Evolutionary conservation across 1,140 invertebrate genomes (phyloP), one percentile per base, ranked within the genome.

Genomic region (Rhyacophila brunnea): DNA sequence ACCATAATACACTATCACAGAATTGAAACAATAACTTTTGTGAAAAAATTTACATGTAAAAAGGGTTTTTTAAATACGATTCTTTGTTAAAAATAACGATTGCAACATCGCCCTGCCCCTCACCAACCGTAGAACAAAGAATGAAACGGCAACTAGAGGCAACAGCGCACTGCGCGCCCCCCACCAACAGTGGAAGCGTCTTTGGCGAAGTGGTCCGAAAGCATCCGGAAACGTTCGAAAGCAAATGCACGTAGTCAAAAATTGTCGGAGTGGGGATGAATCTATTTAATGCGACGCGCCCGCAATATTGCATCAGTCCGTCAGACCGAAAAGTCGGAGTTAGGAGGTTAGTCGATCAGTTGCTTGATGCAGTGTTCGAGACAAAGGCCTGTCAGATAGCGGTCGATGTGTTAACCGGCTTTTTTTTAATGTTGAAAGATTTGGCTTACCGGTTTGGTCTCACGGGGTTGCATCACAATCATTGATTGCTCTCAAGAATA

Each of bases 231-330:
- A 57, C 15, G 40, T 56, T 36, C 53, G 53, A 56, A 47, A 56
- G 55, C 32, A 34, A 18, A 34, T 43, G 44, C 47, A 57, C 55
- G 55, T 57, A 57, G 48, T 28, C 62, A 50, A 46, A 55, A 7
- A 28, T 20, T 14, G 15, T 7, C 6, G 58, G 63, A 42, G 60
- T 54, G 59, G 64, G 63, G 48, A 15, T 17, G 10, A 45, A 49
- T 20, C 59, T 53, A 62, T 62, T 62, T 51, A 65, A 58, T 17
- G 23, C 45, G 38, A 34, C 18, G 38, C 38, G 32, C 19, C 42
- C 28, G 38, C 40, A 36, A 40, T 23, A 42, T 64, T 64, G 62
- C 62, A 60, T 61, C 63, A 65, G 63, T 65, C 55, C 32, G 48
- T 43, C 45, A 42, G 49, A 32, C 10, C 55, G 54, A 51, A n/a